Percentiles rank a stretch among this genome's conserved stretches.
Evolutionary conservation across 1,140 invertebrate species (phyloP).

Genomic region (Theocolax elegans): DNA sequence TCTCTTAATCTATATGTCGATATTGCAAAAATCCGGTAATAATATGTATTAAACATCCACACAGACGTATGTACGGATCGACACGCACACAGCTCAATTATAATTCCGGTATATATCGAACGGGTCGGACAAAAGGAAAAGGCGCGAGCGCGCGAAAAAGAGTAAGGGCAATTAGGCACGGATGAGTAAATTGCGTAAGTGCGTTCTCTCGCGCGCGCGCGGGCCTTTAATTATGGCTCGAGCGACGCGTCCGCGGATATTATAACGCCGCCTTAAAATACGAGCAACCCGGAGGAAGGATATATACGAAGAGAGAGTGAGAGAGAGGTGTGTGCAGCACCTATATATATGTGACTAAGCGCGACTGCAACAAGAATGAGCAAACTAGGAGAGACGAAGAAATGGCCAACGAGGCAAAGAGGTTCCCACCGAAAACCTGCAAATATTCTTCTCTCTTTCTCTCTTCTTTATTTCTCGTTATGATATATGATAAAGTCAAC

Average conservation of each 20-base stretch:
- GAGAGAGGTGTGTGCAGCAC: neutral
- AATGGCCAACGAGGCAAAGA: conserved; percentile 18
- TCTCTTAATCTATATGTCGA: too few species aligned
- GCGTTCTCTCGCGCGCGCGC: neutral
- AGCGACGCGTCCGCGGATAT: conserved; percentile 6
- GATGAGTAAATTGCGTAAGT: conserved; percentile 31
- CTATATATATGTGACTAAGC: neutral
- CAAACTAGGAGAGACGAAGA: neutral
- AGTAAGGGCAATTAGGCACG: conserved; percentile 13
- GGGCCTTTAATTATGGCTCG: conserved; percentile 21
- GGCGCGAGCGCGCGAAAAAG: too few species aligned
- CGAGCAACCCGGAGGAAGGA: neutral
- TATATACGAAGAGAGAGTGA: neutral
- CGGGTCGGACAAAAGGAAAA: too few species aligned
- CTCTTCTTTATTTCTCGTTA: too few species aligned
- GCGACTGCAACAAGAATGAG: conserved; percentile 20
- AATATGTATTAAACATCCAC: too few species aligned
- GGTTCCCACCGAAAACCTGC: neutral
- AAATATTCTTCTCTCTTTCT: neutral
- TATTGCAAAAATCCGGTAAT: too few species aligned
- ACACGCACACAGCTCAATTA: too few species aligned
- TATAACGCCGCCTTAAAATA: conserved; percentile 14
- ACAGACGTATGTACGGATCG: too few species aligned
- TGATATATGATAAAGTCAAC: too few species aligned
- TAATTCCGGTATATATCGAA: too few species aligned